Conservation (phyloP, 2,888 invertebrate genomes). For the Drosophila nr. perissopoda region DNA sequence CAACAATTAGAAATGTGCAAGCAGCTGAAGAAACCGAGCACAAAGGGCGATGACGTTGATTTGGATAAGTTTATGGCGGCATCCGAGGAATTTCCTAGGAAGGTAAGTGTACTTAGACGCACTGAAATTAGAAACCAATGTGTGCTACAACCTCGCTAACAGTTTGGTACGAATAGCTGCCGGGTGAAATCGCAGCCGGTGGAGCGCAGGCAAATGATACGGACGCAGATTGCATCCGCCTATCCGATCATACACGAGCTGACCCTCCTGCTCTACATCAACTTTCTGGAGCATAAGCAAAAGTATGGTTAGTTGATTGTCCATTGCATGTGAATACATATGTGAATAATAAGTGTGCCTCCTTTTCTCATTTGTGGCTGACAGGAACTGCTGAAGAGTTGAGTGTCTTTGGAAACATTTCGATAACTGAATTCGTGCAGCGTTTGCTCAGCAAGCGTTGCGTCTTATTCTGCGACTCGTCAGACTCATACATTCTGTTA, state of each 20-base stretch:
- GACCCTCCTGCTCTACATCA: constrained; percentile 87
- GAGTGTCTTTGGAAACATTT: constrained; percentile 84
- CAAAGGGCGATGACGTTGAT: constrained; percentile 49
- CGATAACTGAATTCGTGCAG: constrained; percentile 85
- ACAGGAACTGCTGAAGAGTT: constrained; percentile 82
- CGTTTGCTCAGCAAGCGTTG: constrained; percentile 86
- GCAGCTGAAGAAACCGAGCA: constrained; percentile 53
- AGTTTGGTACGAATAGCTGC: constrained; percentile 82
- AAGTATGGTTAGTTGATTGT: constrained; percentile 71
- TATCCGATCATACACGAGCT: constrained; percentile 90
- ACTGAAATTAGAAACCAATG: background rate
- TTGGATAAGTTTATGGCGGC: constrained; percentile 59
- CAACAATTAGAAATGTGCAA: constrained; percentile 63
- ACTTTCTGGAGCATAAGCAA: constrained; percentile 88
- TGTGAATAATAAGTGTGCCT: background rate
- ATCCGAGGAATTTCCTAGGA: constrained; percentile 74
- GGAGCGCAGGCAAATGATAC: constrained; percentile 70
- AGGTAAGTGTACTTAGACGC: constrained; percentile 47
- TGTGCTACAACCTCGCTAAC: background rate
- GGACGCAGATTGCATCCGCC: constrained; percentile 86
- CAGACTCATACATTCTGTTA: constrained; percentile 85
- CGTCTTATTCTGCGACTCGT: constrained; percentile 84
- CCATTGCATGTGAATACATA: background rate
- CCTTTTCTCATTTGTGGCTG: background rate
- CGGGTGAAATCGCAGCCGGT: constrained; percentile 79